These are phyloP conservation scores for Coecobrya sp. DNA, from an alignment of 2,888 invertebrate genomes.

Conservation along the genomic window DNA sequence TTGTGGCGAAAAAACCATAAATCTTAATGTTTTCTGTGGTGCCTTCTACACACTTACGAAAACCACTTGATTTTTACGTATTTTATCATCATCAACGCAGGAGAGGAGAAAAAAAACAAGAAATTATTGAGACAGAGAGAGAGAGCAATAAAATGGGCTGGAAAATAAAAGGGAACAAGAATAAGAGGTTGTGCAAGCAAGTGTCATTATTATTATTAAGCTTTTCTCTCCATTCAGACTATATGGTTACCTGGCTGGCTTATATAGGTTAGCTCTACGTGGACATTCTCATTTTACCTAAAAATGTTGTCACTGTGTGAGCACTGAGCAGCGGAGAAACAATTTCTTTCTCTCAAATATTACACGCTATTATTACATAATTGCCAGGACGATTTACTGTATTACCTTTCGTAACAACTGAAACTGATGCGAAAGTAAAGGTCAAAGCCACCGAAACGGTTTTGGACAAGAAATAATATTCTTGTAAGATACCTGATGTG, in stretches of 20 bases:
- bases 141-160: slow-evolving; percentile 11
- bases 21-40: slow-evolving; percentile 80
- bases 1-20: slow-evolving; percentile 71
- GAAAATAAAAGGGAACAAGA: background rate
- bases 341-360: slow-evolving; percentile 1
- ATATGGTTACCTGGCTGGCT: background rate
- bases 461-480: background rate
- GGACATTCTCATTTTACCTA: background rate
- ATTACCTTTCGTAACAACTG: background rate
- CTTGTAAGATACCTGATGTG: no score
- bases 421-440: slow-evolving; percentile 20
- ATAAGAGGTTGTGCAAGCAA: background rate
- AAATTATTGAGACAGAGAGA: background rate
- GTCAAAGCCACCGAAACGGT: slow-evolving; percentile 25
- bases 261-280: background rate
- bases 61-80: slow-evolving; percentile 42
- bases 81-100: slow-evolving; percentile 4
- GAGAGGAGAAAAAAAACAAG: background rate
- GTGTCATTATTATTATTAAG: slow-evolving; percentile 29
- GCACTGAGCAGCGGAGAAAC: no score
- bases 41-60: slow-evolving; percentile 68
- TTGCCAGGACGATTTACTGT: slow-evolving; percentile 5
- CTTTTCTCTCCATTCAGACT: background rate
- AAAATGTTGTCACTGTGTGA: slow-evolving; percentile 12
- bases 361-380: slow-evolving; percentile 10